phyloP scores from a whole-genome alignment of 92 coral and sea anemone species.

The Epizoanthus stellaris region DNA sequence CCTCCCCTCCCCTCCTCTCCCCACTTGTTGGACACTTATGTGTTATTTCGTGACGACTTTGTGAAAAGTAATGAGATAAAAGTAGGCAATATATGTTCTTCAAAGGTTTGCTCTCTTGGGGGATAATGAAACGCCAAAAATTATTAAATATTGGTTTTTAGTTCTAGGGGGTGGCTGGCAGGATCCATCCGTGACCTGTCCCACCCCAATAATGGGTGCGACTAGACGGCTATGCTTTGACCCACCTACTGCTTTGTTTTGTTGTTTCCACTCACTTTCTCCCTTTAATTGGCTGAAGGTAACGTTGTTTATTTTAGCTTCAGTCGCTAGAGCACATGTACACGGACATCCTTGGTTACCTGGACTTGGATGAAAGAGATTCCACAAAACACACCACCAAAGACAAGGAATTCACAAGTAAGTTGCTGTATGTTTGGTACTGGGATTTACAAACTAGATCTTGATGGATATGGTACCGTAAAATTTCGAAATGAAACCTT shows the following conservation, averaged over 20 bases:
- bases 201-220: neutral
- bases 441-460: neutral
- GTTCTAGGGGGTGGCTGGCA: too few species aligned
- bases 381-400: constrained; percentile 46
- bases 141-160: too few species aligned
- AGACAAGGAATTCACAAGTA: constrained; percentile 68
- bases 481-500: too few species aligned
- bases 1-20: too few species aligned
- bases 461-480: neutral
- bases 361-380: constrained; percentile 69
- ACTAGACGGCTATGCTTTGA: neutral
- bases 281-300: neutral
- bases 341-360: constrained; percentile 66
- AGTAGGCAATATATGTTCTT: too few species aligned
- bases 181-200: too few species aligned
- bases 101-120: too few species aligned
- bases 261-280: neutral
- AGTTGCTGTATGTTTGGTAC: constrained; percentile 22
- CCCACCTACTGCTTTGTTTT: neutral
- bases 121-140: too few species aligned
- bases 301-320: constrained; percentile 42
- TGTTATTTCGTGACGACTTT: too few species aligned
- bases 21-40: too few species aligned
- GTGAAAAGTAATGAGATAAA: too few species aligned
- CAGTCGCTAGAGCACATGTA: constrained; percentile 82